Conservation (phyloP, 30 jellyfish, hydroid and myxozoan genomes). For the Nemopilema nomurai region DNA sequence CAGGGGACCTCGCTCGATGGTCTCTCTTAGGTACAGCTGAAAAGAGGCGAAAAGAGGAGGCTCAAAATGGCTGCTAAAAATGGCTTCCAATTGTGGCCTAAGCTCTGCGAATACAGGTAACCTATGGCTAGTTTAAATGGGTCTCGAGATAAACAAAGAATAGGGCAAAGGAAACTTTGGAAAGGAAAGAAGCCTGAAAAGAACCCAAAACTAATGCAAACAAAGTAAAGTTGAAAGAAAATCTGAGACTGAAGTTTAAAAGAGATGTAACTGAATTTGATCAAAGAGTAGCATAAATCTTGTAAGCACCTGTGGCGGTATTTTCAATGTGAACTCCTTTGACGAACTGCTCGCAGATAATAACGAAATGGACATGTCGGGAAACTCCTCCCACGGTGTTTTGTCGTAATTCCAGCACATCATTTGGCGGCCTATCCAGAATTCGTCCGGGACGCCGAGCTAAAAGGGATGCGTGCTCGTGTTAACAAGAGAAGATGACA, state of each 20-base stretch:
- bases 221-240: no score
- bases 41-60: not conserved
- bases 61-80: not conserved
- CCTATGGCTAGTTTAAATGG: no score
- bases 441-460: conserved; percentile 99
- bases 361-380: conserved; percentile 96
- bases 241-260: no score
- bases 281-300: no score
- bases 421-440: conserved; percentile 99
- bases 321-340: conserved; percentile 83
- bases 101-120: no score
- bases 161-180: no score
- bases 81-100: not conserved
- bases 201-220: no score
- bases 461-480: conserved; percentile 8
- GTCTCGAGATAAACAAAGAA: no score
- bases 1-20: conserved; percentile 95
- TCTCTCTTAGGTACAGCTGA: conserved; percentile 94
- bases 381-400: conserved; percentile 99
- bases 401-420: conserved; percentile 99
- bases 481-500: no score
- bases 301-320: conserved; percentile 98
- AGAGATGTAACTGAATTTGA: no score
- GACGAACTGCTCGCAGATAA: conserved; percentile 91
- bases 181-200: no score